phyloP scores from a whole-genome alignment of 2,888 invertebrate species.

The Podabrus alpinus region DNA sequence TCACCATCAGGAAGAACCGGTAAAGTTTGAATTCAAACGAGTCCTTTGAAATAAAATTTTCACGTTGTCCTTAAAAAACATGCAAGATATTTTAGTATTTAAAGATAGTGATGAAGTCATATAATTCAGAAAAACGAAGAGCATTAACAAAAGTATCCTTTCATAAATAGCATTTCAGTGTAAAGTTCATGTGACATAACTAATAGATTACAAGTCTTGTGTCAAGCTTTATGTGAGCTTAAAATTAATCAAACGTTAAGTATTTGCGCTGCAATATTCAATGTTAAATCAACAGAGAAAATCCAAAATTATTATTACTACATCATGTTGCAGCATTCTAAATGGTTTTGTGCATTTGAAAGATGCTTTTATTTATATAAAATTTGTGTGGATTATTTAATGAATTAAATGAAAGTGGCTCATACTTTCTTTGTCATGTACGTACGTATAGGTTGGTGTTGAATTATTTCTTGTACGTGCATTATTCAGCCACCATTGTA shows the following conservation, averaged over 20 bases:
- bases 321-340: neutral
- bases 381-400: neutral
- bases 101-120: neutral
- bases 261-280: neutral
- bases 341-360: neutral
- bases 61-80: too few species aligned
- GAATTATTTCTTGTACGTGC: constrained; percentile 44
- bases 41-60: too few species aligned
- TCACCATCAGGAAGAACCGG: too few species aligned
- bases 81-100: neutral
- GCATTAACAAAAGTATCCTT: neutral
- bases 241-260: neutral
- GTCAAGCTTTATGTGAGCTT: neutral
- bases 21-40: too few species aligned
- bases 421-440: neutral
- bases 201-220: neutral
- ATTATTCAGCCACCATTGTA: constrained; percentile 41
- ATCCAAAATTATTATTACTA: neutral
- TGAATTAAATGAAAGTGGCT: neutral
- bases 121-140: neutral
- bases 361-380: neutral
- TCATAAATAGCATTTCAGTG: neutral
- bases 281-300: neutral
- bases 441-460: constrained; percentile 26
- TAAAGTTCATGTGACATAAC: neutral